Evolutionary conservation across 2,888 invertebrate species (phyloP).

Genomic region (Amiota minor): DNA sequence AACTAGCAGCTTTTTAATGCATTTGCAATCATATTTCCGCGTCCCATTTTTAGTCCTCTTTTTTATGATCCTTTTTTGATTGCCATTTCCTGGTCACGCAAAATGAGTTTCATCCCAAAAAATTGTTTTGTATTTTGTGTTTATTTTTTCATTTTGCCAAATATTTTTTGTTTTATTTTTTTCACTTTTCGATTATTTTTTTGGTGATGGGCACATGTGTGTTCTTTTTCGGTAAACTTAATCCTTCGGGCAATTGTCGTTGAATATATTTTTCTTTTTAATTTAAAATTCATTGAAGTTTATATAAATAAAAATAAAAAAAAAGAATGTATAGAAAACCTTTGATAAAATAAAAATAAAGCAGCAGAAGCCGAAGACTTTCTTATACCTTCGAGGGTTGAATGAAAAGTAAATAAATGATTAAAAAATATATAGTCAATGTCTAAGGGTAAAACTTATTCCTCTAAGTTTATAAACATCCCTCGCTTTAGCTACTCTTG

Average conservation of each 20-base stretch:
- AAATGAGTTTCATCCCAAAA: slow-evolving; percentile 11
- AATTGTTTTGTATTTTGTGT: neutral
- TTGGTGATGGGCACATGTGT: slow-evolving; percentile 30
- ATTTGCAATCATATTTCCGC: neutral
- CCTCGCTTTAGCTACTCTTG: neutral
- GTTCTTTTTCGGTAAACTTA: neutral
- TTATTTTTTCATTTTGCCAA: slow-evolving; percentile 4
- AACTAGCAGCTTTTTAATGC: neutral
- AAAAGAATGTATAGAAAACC: slow-evolving; percentile 37
- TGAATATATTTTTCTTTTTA: slow-evolving; percentile 37
- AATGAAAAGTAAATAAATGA: neutral
- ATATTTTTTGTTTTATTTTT: slow-evolving; percentile 52
- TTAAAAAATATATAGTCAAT: too few relatives aligned
- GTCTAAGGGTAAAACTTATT: too few relatives aligned
- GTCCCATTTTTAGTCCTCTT: neutral
- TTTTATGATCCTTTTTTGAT: too few relatives aligned
- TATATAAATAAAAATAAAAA: slow-evolving; percentile 43
- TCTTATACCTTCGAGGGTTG: neutral
- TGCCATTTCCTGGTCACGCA: slow-evolving; percentile 15
- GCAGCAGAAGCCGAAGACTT: neutral
- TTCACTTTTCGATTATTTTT: slow-evolving; percentile 40
- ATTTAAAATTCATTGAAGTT: slow-evolving; percentile 66
- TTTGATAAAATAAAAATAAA: neutral
- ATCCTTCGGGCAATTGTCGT: slow-evolving; percentile 32
- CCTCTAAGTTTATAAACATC: too few relatives aligned